Base-by-base conservation (phyloP, 2,888 invertebrate species). In the Drosophila lacicola region DNA sequence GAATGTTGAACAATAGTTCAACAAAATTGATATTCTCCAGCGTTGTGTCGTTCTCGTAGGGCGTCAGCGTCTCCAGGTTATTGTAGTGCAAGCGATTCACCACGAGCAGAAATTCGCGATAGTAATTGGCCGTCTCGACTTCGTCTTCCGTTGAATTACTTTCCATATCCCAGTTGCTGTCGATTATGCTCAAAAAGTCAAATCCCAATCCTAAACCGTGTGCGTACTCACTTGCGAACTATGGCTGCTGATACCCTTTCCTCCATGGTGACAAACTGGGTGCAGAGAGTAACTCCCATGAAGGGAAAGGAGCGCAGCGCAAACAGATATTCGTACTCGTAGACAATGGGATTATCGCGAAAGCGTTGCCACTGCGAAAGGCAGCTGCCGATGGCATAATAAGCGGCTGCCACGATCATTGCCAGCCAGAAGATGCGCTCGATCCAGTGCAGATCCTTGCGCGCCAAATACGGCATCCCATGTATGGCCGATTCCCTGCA, bases 251-350 rank as follows among this genome's bases (percentile, higher is more conserved):
- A 82, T 2, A 79, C 62, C 1, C 90, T 72, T 0, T 2, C 29
- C 0, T 36, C 13, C 17, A 92, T 78, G 29, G 93, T 71, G 74
- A 91, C 91, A 17, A 83, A 88, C 4, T 84, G 62, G 0, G 94
- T 93, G 70, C 94, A 94, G 55, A 94, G 85, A 0, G 94, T 93
- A 1, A 93, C 81, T 0, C 93, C 90, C 1, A 94, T 93, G 72
- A 93, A 93, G 0, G 93, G 91, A 9, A 94, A 93, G 44, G 92
- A 92, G 86, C 93, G 93, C 17, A 93, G 91, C 46, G 92, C 93
- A 65, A 92, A 90, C 56, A 94, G 91, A 58, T 93, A 88, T 85
- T 94, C 93, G 90, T 93, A 92, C 8, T 93, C 93, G 71, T 93
- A 93, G 3, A 94, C 93, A 14, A 93, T 93, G 0, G 94, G 94